These are phyloP conservation scores for Nephrotoma guestfalica DNA, from an alignment of 2,888 invertebrate genomes.

Conservation along the genomic window DNA sequence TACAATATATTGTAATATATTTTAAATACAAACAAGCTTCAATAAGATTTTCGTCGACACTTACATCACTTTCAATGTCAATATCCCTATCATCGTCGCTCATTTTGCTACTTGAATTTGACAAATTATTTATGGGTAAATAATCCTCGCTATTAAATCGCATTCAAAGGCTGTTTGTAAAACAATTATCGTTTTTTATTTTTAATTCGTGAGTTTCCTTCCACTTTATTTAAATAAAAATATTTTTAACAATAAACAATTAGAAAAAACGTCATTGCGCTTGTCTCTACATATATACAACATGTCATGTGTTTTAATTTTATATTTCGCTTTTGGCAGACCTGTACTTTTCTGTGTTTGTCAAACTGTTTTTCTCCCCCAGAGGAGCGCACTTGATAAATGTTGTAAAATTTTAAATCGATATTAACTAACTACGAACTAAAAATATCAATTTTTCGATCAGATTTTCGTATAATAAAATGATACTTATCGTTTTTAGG, in stretches of 20 bases:
- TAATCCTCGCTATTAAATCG: conserved; percentile 1
- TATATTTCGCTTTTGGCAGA: not conserved
- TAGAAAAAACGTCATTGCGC: conserved; percentile 2
- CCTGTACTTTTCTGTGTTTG: not conserved
- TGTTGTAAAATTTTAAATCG: too few relatives aligned
- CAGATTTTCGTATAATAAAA: too few relatives aligned
- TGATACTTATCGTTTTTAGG: too few relatives aligned
- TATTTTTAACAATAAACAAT: not conserved
- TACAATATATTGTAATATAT: too few relatives aligned
- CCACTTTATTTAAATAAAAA: not conserved
- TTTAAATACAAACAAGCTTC: not conserved
- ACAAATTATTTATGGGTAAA: not conserved
- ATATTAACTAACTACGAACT: too few relatives aligned
- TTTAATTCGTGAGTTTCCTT: not conserved
- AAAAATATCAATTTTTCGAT: too few relatives aligned
- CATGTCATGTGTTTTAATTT: not conserved
- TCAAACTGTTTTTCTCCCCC: not conserved
- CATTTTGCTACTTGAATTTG: conserved; percentile 36
- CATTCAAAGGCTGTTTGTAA: conserved; percentile 5
- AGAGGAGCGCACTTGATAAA: too few relatives aligned
- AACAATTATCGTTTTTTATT: not conserved
- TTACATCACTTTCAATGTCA: conserved; percentile 90
- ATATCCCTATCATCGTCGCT: conserved; percentile 92
- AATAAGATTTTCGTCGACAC: conserved; percentile 26
- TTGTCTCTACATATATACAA: not conserved